Conservation (phyloP, 2,113 vertebrate genomes). For the Plecturocebus donacophilus region DNA sequence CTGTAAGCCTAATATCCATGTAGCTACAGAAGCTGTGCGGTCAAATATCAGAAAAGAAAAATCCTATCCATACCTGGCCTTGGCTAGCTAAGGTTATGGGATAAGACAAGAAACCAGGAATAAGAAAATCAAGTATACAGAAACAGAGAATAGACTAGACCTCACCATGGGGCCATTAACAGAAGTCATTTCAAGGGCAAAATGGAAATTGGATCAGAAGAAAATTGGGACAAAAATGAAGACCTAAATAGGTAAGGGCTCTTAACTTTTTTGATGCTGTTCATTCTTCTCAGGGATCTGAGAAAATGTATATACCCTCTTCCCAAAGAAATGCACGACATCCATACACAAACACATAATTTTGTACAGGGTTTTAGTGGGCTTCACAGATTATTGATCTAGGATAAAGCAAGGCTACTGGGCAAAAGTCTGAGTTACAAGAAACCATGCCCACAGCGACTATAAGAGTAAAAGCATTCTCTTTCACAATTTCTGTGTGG, state of each 20-base stretch:
- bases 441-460: neutral
- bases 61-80: neutral
- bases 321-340: neutral
- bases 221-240: neutral
- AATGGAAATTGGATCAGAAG: neutral
- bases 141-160: neutral
- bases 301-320: neutral
- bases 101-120: neutral
- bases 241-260: neutral
- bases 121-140: neutral
- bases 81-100: neutral
- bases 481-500: neutral
- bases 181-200: neutral
- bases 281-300: neutral
- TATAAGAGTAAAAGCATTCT: neutral
- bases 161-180: neutral
- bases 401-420: neutral
- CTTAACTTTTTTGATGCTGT: neutral
- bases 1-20: neutral
- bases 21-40: neutral
- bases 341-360: neutral
- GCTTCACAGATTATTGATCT: neutral
- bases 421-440: neutral
- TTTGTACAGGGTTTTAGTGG: neutral
- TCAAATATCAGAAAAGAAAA: slow-evolving; percentile 26